Evolutionary conservation across 2,888 invertebrate species (phyloP).

Genomic region (Melangyna quadrimaculata): DNA sequence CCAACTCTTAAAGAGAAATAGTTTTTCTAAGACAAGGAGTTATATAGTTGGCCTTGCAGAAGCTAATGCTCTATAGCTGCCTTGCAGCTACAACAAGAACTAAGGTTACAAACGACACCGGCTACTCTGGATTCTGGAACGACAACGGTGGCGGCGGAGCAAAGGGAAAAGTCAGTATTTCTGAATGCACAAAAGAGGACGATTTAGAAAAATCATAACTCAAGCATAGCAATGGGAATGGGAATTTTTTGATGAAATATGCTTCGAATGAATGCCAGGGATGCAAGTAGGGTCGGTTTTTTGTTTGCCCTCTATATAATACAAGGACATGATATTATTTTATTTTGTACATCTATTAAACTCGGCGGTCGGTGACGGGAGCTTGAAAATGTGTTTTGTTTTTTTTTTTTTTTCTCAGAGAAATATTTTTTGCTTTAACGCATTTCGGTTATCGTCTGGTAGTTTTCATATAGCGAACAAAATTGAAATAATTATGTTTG

Average conservation of each 20-base stretch:
- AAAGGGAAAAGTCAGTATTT: not conserved
- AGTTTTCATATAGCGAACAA: constrained; percentile 46
- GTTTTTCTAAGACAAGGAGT: constrained; percentile 54
- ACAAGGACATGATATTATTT: not conserved
- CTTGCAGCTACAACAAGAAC: not conserved
- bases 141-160: not conserved
- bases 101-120: constrained; percentile 54
- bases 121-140: too few species aligned
- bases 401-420: not conserved
- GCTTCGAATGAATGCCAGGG: constrained; percentile 46
- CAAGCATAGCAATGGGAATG: constrained; percentile 57
- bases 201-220: constrained; percentile 70
- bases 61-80: not conserved
- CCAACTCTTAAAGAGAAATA: not conserved
- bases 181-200: constrained; percentile 37
- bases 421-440: constrained; percentile 53
- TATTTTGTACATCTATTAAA: not conserved
- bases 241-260: constrained; percentile 62
- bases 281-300: constrained; percentile 1
- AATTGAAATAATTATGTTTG: constrained; percentile 12
- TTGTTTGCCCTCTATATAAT: not conserved
- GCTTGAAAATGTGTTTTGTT: constrained; percentile 9
- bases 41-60: not conserved
- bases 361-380: too few species aligned
- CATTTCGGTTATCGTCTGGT: constrained; percentile 66